Percentiles rank a stretch among this genome's conserved stretches.
Evolutionary conservation across 2,888 invertebrate species (phyloP).

Genomic region (Tenodera sinensis): DNA sequence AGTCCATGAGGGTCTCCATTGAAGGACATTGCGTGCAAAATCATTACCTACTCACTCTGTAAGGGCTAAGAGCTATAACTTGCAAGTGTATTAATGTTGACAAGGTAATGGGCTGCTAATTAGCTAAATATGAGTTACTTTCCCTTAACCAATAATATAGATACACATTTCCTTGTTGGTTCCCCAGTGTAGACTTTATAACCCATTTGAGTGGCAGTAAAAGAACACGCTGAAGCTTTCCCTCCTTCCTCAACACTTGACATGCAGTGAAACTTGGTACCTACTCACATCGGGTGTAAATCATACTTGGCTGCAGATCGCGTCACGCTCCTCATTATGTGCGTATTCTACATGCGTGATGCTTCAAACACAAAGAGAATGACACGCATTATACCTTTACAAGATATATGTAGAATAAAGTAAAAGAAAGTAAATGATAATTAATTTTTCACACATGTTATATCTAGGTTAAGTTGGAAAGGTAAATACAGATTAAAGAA

Average conservation of each 20-base stretch:
- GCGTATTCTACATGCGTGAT: neutral
- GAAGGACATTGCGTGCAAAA: neutral
- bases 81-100: neutral
- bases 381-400: no score
- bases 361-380: no score
- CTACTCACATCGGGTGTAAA: no score
- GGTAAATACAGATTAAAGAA: no score
- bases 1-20: neutral
- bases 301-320: neutral
- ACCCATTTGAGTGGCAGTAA: neutral
- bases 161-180: no score
- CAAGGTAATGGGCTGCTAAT: neutral
- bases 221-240: neutral
- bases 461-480: no score
- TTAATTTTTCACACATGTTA: no score
- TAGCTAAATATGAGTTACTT: neutral
- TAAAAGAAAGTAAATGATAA: no score
- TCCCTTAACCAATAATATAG: neutral
- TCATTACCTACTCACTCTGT: neutral
- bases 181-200: no score
- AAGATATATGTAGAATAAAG: no score
- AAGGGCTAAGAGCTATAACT: neutral
- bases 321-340: neutral
- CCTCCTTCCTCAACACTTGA: neutral
- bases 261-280: neutral